Base-by-base conservation (phyloP, 1,140 invertebrate species). In the Oryzaephilus surinamensis region DNA sequence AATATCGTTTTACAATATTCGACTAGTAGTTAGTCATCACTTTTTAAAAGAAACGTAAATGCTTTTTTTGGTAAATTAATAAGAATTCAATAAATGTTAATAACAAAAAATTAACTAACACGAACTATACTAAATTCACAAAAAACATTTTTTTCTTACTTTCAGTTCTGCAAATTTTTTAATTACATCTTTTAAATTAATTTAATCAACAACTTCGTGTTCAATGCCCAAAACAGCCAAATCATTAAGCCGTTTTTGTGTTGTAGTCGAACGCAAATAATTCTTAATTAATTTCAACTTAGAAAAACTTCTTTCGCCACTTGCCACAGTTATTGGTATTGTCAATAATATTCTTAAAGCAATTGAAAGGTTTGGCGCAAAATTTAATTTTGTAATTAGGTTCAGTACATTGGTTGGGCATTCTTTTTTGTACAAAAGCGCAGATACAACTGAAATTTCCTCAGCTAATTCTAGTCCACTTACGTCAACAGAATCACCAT, bases 241-340 rank as follows among this genome's bases (percentile, higher is more conserved):
- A 28, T 13, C 26, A 4, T 3, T 3, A 12, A 28, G n/a, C 26
- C 26, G 26, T 4, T 28, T 13, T 28, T 28, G 26, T 28, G 3
- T 6, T 5, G 26, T 28, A 12, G 26, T 28, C 5, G 26, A 28
- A 4, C 26, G 26, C 14, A 28, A 28, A 13, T 12, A 28, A 28
- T 28, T 28, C 14, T 28, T 28, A 5, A 28, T 28, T 28, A 28
- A 28, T 28, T 28, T 28, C 14, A 28, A 28, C 14, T 28, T 28
- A 12, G 26, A 28, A 10, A 28, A 28, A n/a, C 26, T 28, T 28
- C 26, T 28, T 28, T 28, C 26, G 11, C 26, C 26, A 28, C 26
- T 28, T 28, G 21, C 21, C n/a, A n/a, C n/a, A n/a, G n/a, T n/a
- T n/a, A n/a, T n/a, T n/a, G n/a, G n/a, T n/a, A n/a, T n/a, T n/a